Percentiles rank a stretch among this genome's conserved stretches.
These are phyloP conservation scores for Sussaba pulchella DNA, from an alignment of 2,888 invertebrate species.

Conservation along the genomic window DNA sequence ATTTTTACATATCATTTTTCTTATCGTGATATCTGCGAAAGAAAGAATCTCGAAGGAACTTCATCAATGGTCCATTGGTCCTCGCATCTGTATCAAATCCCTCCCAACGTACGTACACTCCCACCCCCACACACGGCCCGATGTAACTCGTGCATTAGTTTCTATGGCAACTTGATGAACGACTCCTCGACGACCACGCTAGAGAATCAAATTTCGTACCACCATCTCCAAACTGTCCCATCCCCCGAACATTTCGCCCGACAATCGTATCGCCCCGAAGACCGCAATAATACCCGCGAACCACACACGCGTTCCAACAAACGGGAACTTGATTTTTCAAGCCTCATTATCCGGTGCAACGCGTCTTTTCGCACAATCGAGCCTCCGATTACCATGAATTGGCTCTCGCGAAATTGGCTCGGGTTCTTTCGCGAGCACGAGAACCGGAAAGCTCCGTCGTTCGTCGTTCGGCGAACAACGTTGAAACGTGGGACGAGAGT, in stretches of 20 bases:
- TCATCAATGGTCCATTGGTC: too few species aligned
- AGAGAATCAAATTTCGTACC: too few species aligned
- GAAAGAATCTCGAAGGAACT: too few species aligned
- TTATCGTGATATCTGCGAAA: too few species aligned
- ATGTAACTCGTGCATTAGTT: constrained; percentile 2
- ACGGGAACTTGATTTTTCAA: constrained; percentile 59
- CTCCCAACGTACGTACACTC: too few species aligned
- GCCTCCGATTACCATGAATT: constrained; percentile 62
- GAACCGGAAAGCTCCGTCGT: constrained; percentile 31
- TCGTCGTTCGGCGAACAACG: constrained; percentile 14
- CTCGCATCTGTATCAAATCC: too few species aligned
- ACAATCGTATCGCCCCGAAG: too few species aligned
- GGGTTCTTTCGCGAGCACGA: constrained; percentile 30
- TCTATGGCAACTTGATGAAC: neutral
- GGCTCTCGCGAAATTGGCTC: constrained; percentile 56
- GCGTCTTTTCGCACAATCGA: constrained; percentile 54
- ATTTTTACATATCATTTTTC: too few species aligned
- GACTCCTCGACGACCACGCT: neutral
- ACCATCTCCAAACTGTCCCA: neutral
- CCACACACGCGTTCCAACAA: constrained; percentile 40
- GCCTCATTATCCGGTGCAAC: constrained; percentile 38
- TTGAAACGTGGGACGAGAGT: too few species aligned
- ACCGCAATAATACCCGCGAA: neutral
- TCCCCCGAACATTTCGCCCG: too few species aligned
- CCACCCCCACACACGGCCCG: too few species aligned